phyloP scores from a whole-genome alignment of 2,888 invertebrate genomes.

The Ormyrus nitidulus region DNA sequence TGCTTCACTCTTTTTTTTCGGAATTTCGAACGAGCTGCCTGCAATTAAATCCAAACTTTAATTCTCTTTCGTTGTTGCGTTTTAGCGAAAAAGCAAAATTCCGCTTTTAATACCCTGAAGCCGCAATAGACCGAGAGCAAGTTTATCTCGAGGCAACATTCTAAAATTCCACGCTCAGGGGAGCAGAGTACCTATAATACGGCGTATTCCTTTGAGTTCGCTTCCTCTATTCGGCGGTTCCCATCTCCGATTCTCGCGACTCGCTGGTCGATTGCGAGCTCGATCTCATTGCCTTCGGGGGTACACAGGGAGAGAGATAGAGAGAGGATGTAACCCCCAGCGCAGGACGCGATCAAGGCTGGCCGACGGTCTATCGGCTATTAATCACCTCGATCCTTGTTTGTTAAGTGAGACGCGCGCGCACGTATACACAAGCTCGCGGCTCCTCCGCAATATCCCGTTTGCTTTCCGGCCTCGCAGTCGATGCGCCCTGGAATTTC shows the following conservation, averaged over 20 bases:
- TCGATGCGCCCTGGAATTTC: conserved; percentile 58
- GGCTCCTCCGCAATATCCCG: conserved; percentile 39
- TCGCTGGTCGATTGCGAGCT: conserved; percentile 17
- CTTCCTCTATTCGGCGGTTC: conserved; percentile 19
- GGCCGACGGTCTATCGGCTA: conserved; percentile 58
- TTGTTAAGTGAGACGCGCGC: conserved; percentile 72
- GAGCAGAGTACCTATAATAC: not conserved
- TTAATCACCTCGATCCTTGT: conserved; percentile 72
- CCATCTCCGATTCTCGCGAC: conserved; percentile 4
- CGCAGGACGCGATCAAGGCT: conserved; percentile 7
- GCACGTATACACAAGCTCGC: conserved; percentile 53
- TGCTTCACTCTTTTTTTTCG: too few relatives aligned
- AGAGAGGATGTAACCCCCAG: conserved; percentile 37
- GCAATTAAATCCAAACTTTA: not conserved
- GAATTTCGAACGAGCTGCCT: too few relatives aligned
- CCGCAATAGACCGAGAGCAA: too few relatives aligned
- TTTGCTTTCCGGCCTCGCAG: not conserved
- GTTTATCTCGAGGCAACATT: not conserved
- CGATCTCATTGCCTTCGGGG: conserved; percentile 53
- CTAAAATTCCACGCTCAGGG: conserved; percentile 3
- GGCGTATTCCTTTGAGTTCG: not conserved
- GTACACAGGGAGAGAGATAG: conserved; percentile 51
- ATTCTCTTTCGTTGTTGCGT: not conserved
- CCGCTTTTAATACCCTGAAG: too few relatives aligned
- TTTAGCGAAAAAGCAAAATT: too few relatives aligned